Percentiles rank a stretch among this genome's conserved stretches.
These are phyloP conservation scores for Platichthys stellatus DNA, from an alignment of 2,113 vertebrate species.

Conservation along the genomic window DNA sequence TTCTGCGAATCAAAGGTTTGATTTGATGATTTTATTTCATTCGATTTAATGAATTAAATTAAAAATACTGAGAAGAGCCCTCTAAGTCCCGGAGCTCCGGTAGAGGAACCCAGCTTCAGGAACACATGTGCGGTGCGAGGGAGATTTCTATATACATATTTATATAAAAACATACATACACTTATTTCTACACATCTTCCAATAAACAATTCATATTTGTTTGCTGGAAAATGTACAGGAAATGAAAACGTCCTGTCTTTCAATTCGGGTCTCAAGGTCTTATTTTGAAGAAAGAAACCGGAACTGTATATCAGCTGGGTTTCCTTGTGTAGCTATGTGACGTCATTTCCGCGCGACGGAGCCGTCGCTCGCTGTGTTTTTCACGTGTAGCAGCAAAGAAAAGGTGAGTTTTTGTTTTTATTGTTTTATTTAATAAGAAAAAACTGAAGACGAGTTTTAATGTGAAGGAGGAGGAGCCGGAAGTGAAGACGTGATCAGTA, in stretches of 20 bases:
- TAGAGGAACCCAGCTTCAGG: no score
- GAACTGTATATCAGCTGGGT: neutral
- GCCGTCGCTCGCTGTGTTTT: neutral
- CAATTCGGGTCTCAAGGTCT: no score
- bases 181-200: neutral
- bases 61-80: no score
- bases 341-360: constrained; percentile 51
- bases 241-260: no score
- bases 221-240: no score
- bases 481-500: neutral
- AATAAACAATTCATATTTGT: no score
- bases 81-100: no score
- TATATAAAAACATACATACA: neutral
- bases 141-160: no score
- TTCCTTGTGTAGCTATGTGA: neutral
- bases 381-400: neutral
- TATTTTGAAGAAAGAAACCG: constrained; percentile 5
- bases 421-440: no score
- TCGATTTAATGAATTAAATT: no score
- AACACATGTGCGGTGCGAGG: no score
- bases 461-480: neutral
- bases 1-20: no score
- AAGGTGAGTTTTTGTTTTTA: neutral
- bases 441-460: neutral
- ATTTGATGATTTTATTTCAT: neutral